A percentile compares a stretch with the other conserved stretches of the same genome.
Conservation (phyloP, 2,113 vertebrate species). For the Hippoglossus stenolepis region DNA sequence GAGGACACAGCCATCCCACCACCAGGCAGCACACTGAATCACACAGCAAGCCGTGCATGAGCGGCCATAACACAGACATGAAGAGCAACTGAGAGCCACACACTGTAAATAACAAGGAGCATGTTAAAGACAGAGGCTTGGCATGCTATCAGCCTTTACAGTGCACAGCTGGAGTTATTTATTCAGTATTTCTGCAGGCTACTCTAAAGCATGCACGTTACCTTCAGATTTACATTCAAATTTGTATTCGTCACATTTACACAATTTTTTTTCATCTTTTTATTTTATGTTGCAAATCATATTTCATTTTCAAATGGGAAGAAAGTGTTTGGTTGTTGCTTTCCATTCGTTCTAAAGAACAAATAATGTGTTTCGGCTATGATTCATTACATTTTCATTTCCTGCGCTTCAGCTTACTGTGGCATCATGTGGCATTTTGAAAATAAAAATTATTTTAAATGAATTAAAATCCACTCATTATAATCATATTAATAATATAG, state of each 20-base stretch:
- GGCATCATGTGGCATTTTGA: no score
- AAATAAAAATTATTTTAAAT: no score
- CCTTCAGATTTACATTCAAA: no score
- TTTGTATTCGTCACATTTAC: no score
- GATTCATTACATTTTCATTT: no score
- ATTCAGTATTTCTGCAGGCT: background rate
- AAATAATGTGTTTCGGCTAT: no score
- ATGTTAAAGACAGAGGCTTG: conserved; percentile 8
- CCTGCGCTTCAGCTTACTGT: no score
- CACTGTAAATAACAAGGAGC: background rate
- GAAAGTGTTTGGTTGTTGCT: no score
- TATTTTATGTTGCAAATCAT: no score
- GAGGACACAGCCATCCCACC: conserved; percentile 36
- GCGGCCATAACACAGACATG: conserved; percentile 13
- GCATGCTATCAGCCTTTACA: conserved; percentile 1
- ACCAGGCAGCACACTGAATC: background rate
- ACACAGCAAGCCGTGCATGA: conserved; percentile 14
- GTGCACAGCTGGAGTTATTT: background rate
- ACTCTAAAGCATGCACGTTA: background rate
- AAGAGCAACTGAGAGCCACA: conserved; percentile 28
- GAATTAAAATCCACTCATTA: background rate
- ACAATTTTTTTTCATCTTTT: no score
- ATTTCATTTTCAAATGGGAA: background rate
- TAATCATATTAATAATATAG: background rate
- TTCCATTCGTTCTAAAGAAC: no score